Evolutionary conservation across 1,140 invertebrate genomes (phyloP), one percentile per base, ranked within the genome.

Genomic region (Triops longicaudatus): DNA sequence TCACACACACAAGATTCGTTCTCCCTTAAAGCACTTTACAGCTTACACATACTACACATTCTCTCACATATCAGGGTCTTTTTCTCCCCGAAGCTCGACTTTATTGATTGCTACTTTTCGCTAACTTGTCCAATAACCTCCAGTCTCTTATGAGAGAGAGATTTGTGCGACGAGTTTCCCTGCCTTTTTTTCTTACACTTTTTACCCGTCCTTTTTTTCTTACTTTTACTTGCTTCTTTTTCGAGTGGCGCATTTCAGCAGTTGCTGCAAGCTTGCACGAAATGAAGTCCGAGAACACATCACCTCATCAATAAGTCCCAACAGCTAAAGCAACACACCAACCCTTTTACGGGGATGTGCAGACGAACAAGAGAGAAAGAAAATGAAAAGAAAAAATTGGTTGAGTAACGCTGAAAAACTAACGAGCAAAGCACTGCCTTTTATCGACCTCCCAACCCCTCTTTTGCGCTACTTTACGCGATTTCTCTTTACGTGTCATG

Each of bases 221-320:
- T 17, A 63, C 31, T 63, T 63, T 63, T 22, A 63, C 50, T 63
- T 63, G 50, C 50, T 9, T 63, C 50, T 63, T 63, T n/a, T 17
- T 63, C 17, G 50, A 63, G 50, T 63, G 50, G 50, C 50, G 50
- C 50, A 63, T 63, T 63, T 63, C 50, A 63, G 50, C 50, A 63
- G 3, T 63, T 63, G 22, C 50, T 63, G 50, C 50, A 63, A 63
- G 50, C 50, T 63, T 63, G 50, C 50, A 63, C 14, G 50, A 63
- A 37, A 63, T 63, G 50, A 9, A 17, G 50, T 63, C 50, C 50
- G 22, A 63, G 50, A 37, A 37, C 31, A 63, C 50, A 63, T 63
- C 50, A 63, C 50, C 50, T 63, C 50, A 63, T 63, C 50, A 63
- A 63, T 63, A 63, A 63, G 50, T 63, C 50, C 50, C 50, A n/a